Evolutionary conservation across 2,797 vertebrate species (phyloP), one percentile per base, ranked within the genome.

Genomic region (Lepus oiostolus): DNA sequence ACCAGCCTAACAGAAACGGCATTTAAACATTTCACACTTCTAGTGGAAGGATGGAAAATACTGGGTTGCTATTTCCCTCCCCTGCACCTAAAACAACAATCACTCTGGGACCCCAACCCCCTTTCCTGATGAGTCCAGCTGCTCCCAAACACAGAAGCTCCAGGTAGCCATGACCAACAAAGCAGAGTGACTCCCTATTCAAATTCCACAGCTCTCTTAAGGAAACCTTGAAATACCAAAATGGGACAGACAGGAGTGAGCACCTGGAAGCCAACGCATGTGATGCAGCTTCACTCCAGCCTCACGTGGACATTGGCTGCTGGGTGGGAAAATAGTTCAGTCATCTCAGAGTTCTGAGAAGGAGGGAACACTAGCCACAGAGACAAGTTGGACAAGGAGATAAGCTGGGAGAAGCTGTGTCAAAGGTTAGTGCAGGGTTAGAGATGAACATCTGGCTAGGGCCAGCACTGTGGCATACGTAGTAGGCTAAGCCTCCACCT

Each of bases 321-420:
- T 71, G 16, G 62, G 19, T 17, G 12, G 58, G 50, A 82, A 38
- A 80, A 50, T 2, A 75, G 6, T 24, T 75, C 3, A 3, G 8
- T 92, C 75, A 81, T 62, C 62, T 63, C 77, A 52, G 75, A 72
- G 17, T n/a, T 63, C 54, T 80, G 24, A 94, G 54, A 67, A 84
- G 80, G 67, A 65, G 38, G 62, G 22, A 85, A 68, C 6, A 60
- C 13, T 17, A 52, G 77, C 74, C 52, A 35, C 72, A 91, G 79
- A 87, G 38, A 63, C 11, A 42, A 38, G 32, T 74, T 28, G 14
- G 42, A 82, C 16, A 82, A 92, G 75, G 38, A 67, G 38, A 42
- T 47, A 19, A 80, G 8, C 71, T 86, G 22, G 35, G n/a, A 24
- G 70, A 24, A 82, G 38, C 19, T 21, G 54, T 58, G 17, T 58